These are phyloP conservation scores for Anarrhichthys ocellatus DNA, from an alignment of 2,113 vertebrate genomes.

Conservation along the genomic window DNA sequence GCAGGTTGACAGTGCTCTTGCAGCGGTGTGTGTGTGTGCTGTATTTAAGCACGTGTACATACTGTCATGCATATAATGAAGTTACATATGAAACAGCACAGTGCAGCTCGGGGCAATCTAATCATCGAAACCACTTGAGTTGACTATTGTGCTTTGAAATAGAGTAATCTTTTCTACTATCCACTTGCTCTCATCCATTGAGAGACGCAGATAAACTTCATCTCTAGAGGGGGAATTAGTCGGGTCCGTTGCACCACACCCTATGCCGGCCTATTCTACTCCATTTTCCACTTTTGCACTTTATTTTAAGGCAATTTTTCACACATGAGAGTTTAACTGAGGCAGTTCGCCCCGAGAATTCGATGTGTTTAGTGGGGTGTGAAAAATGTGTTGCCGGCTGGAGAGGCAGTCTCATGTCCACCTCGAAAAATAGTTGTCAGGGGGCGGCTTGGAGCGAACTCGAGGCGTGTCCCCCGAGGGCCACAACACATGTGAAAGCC, in stretches of 20 bases:
- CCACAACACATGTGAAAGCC: slow-evolving; percentile 36
- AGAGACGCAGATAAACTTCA: slow-evolving; percentile 64
- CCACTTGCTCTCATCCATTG: slow-evolving; percentile 39
- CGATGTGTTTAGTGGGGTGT: slow-evolving; percentile 68
- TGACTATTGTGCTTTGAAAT: slow-evolving; percentile 37
- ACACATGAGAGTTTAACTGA: slow-evolving; percentile 69
- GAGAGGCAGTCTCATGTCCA: slow-evolving; percentile 51
- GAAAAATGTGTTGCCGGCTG: slow-evolving; percentile 65
- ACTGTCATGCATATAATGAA: slow-evolving; percentile 11
- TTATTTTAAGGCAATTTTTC: slow-evolving; percentile 72
- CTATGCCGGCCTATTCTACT: slow-evolving; percentile 60
- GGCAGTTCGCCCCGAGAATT: slow-evolving; percentile 52
- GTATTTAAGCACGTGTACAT: neutral
- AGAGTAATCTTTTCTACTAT: slow-evolving; percentile 36
- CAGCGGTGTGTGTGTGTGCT: neutral
- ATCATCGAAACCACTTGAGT: slow-evolving; percentile 56
- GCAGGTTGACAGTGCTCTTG: neutral
- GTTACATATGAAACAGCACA: neutral
- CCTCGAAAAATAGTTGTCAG: slow-evolving; percentile 46
- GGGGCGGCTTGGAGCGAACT: slow-evolving; percentile 40
- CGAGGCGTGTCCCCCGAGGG: slow-evolving; percentile 34
- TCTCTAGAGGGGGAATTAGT: slow-evolving; percentile 63
- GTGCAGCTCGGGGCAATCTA: slow-evolving; percentile 27
- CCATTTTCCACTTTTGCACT: slow-evolving; percentile 72
- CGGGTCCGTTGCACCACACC: slow-evolving; percentile 54